Conservation (phyloP, 1,140 invertebrate genomes). For the Oreohelix idahoensis region DNA sequence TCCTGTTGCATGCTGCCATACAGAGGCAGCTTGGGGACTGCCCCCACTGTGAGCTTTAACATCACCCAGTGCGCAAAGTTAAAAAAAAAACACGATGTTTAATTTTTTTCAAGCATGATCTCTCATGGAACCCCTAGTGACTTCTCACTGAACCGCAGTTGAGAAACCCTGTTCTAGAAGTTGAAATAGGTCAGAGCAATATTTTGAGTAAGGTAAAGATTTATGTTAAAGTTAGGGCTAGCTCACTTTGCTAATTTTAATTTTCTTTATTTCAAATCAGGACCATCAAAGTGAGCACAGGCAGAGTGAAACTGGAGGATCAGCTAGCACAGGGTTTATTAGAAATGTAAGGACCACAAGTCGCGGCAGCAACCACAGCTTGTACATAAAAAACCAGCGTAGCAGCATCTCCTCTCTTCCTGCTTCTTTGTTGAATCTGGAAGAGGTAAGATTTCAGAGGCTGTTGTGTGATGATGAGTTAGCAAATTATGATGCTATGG, state of each 20-base stretch:
- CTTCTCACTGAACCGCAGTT: background rate
- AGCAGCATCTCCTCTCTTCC: conserved; percentile 70
- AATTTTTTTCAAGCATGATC: too few relatives aligned
- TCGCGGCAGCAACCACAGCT: conserved; percentile 67
- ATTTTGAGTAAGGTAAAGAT: background rate
- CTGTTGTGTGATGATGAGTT: background rate
- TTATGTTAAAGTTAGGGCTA: background rate
- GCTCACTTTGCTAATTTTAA: background rate
- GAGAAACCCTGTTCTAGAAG: background rate
- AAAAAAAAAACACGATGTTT: too few relatives aligned
- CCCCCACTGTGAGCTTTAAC: too few relatives aligned
- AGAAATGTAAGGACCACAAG: conserved; percentile 61
- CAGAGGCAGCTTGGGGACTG: too few relatives aligned
- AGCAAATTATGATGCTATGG: background rate
- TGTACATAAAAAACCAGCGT: conserved; percentile 64
- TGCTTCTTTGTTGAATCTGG: conserved; percentile 67
- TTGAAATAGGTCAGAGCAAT: background rate
- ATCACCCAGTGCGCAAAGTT: too few relatives aligned
- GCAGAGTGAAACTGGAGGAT: conserved; percentile 58
- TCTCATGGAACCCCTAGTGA: too few relatives aligned
- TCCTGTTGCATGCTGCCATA: too few relatives aligned
- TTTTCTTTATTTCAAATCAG: conserved; percentile 37
- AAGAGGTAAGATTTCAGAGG: conserved; percentile 56
- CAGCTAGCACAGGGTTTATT: conserved; percentile 25
- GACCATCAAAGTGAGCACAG: conserved; percentile 65